phyloP scores from a whole-genome alignment of 2,888 invertebrate genomes.

The Amiota minor region DNA sequence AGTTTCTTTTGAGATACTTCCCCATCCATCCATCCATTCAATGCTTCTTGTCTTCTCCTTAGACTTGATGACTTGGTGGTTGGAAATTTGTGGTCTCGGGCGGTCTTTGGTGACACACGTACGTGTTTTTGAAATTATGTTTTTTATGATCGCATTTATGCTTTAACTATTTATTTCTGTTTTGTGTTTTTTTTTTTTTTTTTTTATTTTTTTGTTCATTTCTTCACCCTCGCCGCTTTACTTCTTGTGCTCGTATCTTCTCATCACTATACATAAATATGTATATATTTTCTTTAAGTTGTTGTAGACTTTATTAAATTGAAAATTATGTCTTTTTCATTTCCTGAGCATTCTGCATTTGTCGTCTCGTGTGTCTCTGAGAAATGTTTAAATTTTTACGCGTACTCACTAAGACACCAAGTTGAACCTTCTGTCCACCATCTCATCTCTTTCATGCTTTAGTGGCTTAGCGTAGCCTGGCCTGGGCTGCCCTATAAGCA shows the following conservation, averaged over 20 bases:
- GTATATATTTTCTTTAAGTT: background rate
- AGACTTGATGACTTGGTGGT: background rate
- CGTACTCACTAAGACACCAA: background rate
- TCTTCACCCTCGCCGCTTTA: too few relatives aligned
- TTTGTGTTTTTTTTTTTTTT: background rate
- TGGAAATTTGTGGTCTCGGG: background rate
- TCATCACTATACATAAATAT: background rate
- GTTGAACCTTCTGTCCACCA: background rate
- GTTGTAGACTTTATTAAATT: conserved; percentile 61
- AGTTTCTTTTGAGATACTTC: too few relatives aligned
- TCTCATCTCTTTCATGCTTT: background rate
- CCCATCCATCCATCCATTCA: too few relatives aligned
- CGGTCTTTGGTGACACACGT: conserved; percentile 26
- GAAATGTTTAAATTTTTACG: conserved; percentile 19
- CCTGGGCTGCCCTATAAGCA: background rate
- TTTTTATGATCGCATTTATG: conserved; percentile 27
- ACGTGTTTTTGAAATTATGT: conserved; percentile 26
- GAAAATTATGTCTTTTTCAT: conserved; percentile 60
- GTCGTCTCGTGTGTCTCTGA: background rate
- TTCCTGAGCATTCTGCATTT: background rate
- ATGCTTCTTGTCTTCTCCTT: too few relatives aligned
- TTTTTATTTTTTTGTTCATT: too few relatives aligned
- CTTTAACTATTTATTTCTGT: conserved; percentile 1
- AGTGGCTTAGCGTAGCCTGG: background rate
- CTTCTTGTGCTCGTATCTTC: too few relatives aligned